Evolutionary conservation across 2,888 invertebrate species (phyloP).

Genomic region (Scaptomyza parva): DNA sequence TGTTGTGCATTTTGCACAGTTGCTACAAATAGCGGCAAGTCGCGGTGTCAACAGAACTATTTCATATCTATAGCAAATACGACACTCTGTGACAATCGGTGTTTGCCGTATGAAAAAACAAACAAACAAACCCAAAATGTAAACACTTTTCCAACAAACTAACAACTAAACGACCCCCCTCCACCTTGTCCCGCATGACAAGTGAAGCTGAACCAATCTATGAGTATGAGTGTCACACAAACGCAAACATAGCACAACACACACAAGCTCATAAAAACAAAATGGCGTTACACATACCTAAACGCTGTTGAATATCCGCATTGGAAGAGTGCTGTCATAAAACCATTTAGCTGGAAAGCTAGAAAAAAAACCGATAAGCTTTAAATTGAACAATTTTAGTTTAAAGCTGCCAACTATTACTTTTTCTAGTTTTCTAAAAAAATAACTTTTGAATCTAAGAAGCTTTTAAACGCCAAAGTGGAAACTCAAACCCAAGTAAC

Average conservation of each 20-base stretch:
- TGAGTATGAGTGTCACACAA: constrained; percentile 28
- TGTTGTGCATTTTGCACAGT: constrained; percentile 26
- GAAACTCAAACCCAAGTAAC: neutral
- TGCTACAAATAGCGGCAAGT: constrained; percentile 39
- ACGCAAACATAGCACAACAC: constrained; percentile 34
- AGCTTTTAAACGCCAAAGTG: neutral
- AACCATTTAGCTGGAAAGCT: constrained; percentile 5
- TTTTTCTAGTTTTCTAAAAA: neutral
- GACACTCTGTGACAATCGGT: constrained; percentile 46
- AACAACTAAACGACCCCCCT: constrained; percentile 19
- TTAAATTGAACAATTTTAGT: neutral
- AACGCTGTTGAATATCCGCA: constrained; percentile 32
- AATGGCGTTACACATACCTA: constrained; percentile 65
- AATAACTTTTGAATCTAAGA: neutral
- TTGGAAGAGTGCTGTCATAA: constrained; percentile 14
- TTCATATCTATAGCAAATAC: constrained; percentile 53
- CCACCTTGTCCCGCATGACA: too few relatives aligned
- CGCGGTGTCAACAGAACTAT: constrained; percentile 40
- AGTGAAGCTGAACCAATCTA: constrained; percentile 35
- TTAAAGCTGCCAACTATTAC: neutral
- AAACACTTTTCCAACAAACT: constrained; percentile 32
- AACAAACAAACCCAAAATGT: constrained; percentile 18
- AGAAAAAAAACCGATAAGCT: constrained; percentile 1
- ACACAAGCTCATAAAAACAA: constrained; percentile 62
- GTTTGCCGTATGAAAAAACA: constrained; percentile 23